A percentile compares a stretch with the other conserved stretches of the same genome.
These are phyloP conservation scores for Pheosia tremula DNA, from an alignment of 2,888 invertebrate species.

Conservation along the genomic window DNA sequence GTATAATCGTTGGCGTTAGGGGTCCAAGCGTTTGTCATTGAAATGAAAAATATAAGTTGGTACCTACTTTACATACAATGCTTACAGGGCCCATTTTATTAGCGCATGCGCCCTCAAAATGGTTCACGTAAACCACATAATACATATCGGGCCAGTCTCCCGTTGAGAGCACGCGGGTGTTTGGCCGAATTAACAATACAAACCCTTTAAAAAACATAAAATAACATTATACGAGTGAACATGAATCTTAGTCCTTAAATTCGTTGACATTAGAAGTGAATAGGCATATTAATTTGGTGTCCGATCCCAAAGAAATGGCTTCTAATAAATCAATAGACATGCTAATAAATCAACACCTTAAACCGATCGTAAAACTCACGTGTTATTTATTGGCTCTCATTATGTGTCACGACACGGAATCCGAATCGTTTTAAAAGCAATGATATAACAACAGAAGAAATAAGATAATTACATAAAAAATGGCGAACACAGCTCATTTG, in stretches of 20 bases:
- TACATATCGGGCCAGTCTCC: slow-evolving; percentile 50
- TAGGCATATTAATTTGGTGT: slow-evolving; percentile 3
- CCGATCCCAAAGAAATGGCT: slow-evolving; percentile 45
- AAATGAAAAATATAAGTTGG: slow-evolving; percentile 22
- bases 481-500: slow-evolving; percentile 96
- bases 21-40: slow-evolving; percentile 45
- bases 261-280: slow-evolving; percentile 15
- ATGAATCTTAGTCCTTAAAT: slow-evolving; percentile 13
- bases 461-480: slow-evolving; percentile 60
- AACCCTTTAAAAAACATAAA: slow-evolving; percentile 26
- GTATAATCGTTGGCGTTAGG: slow-evolving; percentile 17
- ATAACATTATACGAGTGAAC: slow-evolving; percentile 14
- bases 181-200: slow-evolving; percentile 38
- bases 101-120: slow-evolving; percentile 65
- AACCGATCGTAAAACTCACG: slow-evolving; percentile 48
- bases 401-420: slow-evolving; percentile 73
- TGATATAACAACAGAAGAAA: slow-evolving; percentile 45
- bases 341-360: slow-evolving; percentile 39
- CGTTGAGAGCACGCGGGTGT: slow-evolving; percentile 60
- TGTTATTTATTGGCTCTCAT: slow-evolving; percentile 62
- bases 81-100: slow-evolving; percentile 15
- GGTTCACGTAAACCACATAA: slow-evolving; percentile 41
- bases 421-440: slow-evolving; percentile 53
- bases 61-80: slow-evolving; percentile 32
- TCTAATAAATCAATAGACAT: slow-evolving; percentile 48